A percentile compares a stretch with the other conserved stretches of the same genome.
Conservation (phyloP, 2,113 vertebrate species). For the Campylomormyrus tamandua region DNA sequence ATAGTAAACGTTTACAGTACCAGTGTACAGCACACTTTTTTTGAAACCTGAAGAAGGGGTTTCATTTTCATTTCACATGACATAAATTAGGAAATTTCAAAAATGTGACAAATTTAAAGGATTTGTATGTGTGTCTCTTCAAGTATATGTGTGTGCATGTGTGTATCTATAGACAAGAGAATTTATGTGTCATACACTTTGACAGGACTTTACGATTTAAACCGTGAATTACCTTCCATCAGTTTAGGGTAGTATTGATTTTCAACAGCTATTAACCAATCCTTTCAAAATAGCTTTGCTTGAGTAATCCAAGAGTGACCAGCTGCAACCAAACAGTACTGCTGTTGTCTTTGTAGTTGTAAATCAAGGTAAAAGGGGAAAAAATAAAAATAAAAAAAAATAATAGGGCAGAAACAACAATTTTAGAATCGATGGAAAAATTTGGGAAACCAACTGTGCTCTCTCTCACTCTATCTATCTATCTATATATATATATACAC, state of each 20-base stretch:
- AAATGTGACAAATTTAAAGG: background rate
- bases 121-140: background rate
- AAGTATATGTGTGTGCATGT: background rate
- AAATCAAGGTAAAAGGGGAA: slow-evolving; percentile 74
- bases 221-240: slow-evolving; percentile 86
- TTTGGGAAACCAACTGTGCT: slow-evolving; percentile 48
- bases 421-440: slow-evolving; percentile 78
- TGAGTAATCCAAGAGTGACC: slow-evolving; percentile 75
- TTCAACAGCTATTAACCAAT: slow-evolving; percentile 74
- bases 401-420: slow-evolving; percentile 65
- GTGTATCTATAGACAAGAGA: slow-evolving; percentile 44
- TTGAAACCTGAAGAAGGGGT: background rate
- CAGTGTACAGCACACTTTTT: background rate
- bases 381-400: slow-evolving; percentile 86
- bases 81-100: background rate
- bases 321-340: slow-evolving; percentile 77
- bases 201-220: slow-evolving; percentile 72
- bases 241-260: slow-evolving; percentile 84
- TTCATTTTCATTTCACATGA: background rate
- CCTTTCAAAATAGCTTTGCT: slow-evolving; percentile 69
- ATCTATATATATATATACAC: too few relatives aligned
- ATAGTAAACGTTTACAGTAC: background rate
- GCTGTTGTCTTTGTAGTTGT: slow-evolving; percentile 66
- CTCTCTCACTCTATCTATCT: background rate
- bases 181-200: slow-evolving; percentile 61